A percentile compares a stretch with the other conserved stretches of the same genome.
These are phyloP conservation scores for Pteruthius melanotis DNA, from an alignment of 2,113 vertebrate species.

Conservation along the genomic window DNA sequence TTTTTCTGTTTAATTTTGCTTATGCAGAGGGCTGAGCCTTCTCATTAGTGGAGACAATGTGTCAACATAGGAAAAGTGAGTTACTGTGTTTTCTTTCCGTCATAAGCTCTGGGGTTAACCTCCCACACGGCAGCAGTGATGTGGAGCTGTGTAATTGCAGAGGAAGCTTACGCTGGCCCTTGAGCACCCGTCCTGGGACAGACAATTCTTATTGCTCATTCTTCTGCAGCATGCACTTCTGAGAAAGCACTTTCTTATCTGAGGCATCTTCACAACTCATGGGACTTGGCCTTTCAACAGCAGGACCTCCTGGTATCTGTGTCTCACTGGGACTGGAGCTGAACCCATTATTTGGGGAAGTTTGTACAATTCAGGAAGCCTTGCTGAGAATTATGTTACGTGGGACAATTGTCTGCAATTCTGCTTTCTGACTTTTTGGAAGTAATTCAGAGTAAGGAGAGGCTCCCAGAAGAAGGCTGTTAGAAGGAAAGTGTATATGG, in stretches of 20 bases:
- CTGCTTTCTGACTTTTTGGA: not conserved
- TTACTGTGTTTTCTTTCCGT: not conserved
- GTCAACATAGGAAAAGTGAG: conserved; percentile 10
- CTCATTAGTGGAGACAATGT: not conserved
- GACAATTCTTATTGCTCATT: not conserved
- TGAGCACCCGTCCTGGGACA: not conserved
- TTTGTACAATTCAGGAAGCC: not conserved
- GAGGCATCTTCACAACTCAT: not conserved
- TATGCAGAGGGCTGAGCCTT: not conserved
- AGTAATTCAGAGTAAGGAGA: not conserved
- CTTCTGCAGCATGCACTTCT: not conserved
- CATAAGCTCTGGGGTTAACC: not conserved
- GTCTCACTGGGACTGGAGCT: not conserved
- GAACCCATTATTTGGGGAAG: not conserved
- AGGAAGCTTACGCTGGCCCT: not conserved
- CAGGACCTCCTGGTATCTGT: not conserved
- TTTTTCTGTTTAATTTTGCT: conserved; percentile 9
- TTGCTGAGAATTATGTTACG: not conserved
- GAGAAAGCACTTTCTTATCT: not conserved
- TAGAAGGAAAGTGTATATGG: not conserved
- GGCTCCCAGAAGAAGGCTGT: not conserved
- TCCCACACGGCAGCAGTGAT: not conserved
- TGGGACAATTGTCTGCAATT: not conserved
- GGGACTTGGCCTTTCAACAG: not conserved
- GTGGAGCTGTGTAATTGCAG: not conserved